Percentiles rank a stretch among this genome's conserved stretches.
phyloP scores from a whole-genome alignment of 2,113 vertebrate species.

The Chrysochloris asiatica region DNA sequence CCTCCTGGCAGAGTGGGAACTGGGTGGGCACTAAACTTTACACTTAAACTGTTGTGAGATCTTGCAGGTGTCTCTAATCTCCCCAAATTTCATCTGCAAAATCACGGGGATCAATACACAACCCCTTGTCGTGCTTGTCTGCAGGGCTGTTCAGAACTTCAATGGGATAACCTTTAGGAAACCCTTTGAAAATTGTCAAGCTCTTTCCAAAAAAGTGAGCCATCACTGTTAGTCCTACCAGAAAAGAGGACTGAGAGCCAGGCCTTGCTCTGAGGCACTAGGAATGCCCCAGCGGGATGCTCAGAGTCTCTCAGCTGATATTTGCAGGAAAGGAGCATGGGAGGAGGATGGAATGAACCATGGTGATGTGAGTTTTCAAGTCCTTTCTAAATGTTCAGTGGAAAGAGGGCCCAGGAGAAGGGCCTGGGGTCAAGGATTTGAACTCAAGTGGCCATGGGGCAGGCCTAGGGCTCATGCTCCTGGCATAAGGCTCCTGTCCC shows the following conservation, averaged over 20 bases:
- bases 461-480: no score
- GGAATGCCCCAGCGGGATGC: neutral
- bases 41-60: neutral
- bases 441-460: neutral
- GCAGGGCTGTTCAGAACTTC: neutral
- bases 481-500: no score
- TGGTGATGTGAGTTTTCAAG: neutral
- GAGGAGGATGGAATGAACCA: neutral
- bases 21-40: neutral
- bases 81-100: neutral
- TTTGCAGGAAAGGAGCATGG: neutral
- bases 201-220: neutral
- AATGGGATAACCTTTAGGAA: neutral
- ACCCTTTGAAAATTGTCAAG: neutral
- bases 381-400: neutral
- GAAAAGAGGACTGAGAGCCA: neutral
- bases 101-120: neutral
- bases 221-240: neutral
- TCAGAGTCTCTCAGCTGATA: neutral
- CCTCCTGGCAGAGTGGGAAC: neutral
- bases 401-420: neutral
- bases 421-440: neutral
- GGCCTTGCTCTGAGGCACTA: neutral
- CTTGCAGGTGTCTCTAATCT: neutral
- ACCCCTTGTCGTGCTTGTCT: neutral